Base-by-base conservation (phyloP, 2,797 vertebrate species). In the Uromys caudimaculatus region DNA sequence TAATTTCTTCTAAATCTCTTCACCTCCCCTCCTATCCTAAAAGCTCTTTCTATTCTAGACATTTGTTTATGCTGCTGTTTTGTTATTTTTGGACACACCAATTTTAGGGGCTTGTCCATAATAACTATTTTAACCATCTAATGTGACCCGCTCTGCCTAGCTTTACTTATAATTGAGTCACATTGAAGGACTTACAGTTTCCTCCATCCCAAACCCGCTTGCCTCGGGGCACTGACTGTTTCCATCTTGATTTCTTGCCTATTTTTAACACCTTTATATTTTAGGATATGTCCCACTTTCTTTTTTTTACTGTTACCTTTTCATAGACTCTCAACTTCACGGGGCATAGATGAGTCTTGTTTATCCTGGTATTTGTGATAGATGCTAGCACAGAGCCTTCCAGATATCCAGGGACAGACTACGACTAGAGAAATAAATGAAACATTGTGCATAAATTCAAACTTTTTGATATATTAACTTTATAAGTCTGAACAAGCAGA, bases 391-490 rank as follows among this genome's bases (percentile, higher is more conserved):
- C 0, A 52, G 19, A 81, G n/a, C 10, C 44, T 91, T 77, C 69
- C 23, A 81, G 84, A 94, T 76, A 71, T n/a, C 24, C 87, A 23
- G 88, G 76, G 38, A 38, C 56, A 24, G 47, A 35, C 56, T 38
- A 91, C 69, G 52, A 27, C 84, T 60, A 69, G 29, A 87, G n/a
- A 94, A 95, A 97, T 64, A 92, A 87, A 95, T 56, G 58, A 97
- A 58, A 84, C 44, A 56, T 0, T 93, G 35, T 90, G 8, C 41
- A 97, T 88, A 38, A 56, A 12, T 89, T 84, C 32, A 52, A 50
- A 14, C 89, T 95, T 95, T 93, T 91, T 97, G 54, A 67, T 38
- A 27, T 75, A 3, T 6, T 27, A 90, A 41, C 69, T 89, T 1
- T 54, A 90, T 44, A 89, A 81, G 69, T 13, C 54, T 85, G 64